Evolutionary conservation across 1,140 invertebrate species (phyloP).

Genomic region (Eupeodes corollae): DNA sequence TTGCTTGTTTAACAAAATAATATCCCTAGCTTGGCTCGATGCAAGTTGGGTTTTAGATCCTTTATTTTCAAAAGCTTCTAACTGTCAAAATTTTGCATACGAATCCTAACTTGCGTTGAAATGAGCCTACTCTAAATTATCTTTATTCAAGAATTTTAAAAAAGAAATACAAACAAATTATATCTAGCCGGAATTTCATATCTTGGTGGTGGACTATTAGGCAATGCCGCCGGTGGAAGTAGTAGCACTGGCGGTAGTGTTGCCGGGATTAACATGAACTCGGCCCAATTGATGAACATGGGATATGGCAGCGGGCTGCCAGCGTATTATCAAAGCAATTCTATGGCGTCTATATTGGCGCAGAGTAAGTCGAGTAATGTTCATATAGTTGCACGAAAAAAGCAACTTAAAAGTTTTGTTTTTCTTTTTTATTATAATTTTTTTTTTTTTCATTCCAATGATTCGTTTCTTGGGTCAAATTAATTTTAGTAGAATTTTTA

Average conservation of each 20-base stretch:
- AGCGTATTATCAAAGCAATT: slow-evolving; percentile 39
- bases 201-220: not conserved
- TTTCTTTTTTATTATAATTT: not conserved
- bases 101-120: no score
- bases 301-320: slow-evolving; percentile 6
- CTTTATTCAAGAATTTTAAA: no score
- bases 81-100: no score
- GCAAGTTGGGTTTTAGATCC: no score
- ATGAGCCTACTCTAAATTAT: no score
- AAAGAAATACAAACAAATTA: no score
- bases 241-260: slow-evolving; percentile 7
- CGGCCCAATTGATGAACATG: slow-evolving; percentile 1
- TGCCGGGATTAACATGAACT: not conserved
- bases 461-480: not conserved
- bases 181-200: not conserved
- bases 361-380: slow-evolving; percentile 56
- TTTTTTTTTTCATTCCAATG: not conserved
- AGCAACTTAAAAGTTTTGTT: not conserved
- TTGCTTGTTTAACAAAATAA: no score
- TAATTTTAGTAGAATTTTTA: not conserved
- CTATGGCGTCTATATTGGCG: slow-evolving; percentile 60
- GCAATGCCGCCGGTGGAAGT: not conserved
- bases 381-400: not conserved
- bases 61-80: no score
- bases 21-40: no score